A percentile compares a stretch with the other conserved stretches of the same genome.
Evolutionary conservation across 2,888 invertebrate genomes (phyloP).

Genomic region (Xanthostigma xanthostigma): DNA sequence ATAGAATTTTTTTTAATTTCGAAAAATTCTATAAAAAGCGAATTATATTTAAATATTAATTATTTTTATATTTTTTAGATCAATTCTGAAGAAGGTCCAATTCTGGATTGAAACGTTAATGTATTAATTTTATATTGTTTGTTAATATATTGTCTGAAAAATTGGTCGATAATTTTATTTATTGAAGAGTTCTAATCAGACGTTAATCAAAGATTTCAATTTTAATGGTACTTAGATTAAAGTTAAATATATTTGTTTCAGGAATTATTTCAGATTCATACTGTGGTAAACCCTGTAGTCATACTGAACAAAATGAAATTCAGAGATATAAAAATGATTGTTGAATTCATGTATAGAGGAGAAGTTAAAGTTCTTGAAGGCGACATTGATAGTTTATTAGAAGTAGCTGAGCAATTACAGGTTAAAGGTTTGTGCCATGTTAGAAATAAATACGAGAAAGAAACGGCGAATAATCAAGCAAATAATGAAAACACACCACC

Average conservation of each 20-base stretch:
- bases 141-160: too few relatives aligned
- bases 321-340: constrained; percentile 27
- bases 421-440: constrained; percentile 32
- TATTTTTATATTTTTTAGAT: too few relatives aligned
- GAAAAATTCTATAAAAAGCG: too few relatives aligned
- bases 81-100: too few relatives aligned
- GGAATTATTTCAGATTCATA: constrained; percentile 28
- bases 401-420: constrained; percentile 29
- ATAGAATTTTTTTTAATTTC: too few relatives aligned
- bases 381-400: constrained; percentile 28
- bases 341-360: constrained; percentile 34
- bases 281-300: constrained; percentile 28
- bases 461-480: constrained; percentile 8
- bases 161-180: too few relatives aligned
- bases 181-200: too few relatives aligned
- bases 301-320: constrained; percentile 30
- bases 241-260: constrained; percentile 13
- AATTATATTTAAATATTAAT: too few relatives aligned
- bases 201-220: too few relatives aligned
- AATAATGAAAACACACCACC: constrained; percentile 4
- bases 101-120: too few relatives aligned
- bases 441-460: constrained; percentile 19
- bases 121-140: too few relatives aligned
- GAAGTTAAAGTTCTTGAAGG: constrained; percentile 32
- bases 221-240: too few relatives aligned